Evolutionary conservation across 2,888 invertebrate species (phyloP), one percentile per base, ranked within the genome.

Genomic region (Cistogaster globosa): DNA sequence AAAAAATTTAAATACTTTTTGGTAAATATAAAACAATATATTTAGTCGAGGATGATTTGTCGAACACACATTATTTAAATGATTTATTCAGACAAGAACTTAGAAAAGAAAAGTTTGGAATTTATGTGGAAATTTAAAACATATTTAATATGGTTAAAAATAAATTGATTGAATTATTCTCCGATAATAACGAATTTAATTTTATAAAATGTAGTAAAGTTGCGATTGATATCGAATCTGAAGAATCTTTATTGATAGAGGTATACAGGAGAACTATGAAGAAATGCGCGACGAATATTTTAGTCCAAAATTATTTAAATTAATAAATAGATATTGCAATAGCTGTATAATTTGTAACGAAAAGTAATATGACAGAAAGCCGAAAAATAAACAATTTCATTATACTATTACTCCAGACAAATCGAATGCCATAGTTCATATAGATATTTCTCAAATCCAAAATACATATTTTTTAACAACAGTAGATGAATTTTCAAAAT

Each of bases 371-470:
- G 42, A 67, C 32, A n/a, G 51, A 48, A 67, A 51, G 36, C 51
- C 51, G 14, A 62, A 42, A 38, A 62, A 42, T 42, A 62, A 20
- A 26, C 62, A 62, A 20, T 62, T 62, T 62, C 18, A 62, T 9
- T 62, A 62, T 62, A 62, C 62, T 7, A 42, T 62, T 14, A 62
- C 62, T 26, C 26, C 26, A 26, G 26, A 26, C 4, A 26, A 26
- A 26, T 4, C 26, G 26, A 26, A 26, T 26, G 26, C 26, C 1
- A 26, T 26, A 26, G 26, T 80, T 14, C 74, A 85, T 68, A 57
- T 78, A 32, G 75, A 85, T 63, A 85, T 82, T 57, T 82, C 82
- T 18, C 57, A 78, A 63, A 51, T 75, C 26, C 55, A 78, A 26
- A 72, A 78, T 60, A 68, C 57, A 14, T 68, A 18, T 63, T 82